Evolutionary conservation across 2,113 vertebrate genomes (phyloP).

Genomic region (Carassius carassius): DNA sequence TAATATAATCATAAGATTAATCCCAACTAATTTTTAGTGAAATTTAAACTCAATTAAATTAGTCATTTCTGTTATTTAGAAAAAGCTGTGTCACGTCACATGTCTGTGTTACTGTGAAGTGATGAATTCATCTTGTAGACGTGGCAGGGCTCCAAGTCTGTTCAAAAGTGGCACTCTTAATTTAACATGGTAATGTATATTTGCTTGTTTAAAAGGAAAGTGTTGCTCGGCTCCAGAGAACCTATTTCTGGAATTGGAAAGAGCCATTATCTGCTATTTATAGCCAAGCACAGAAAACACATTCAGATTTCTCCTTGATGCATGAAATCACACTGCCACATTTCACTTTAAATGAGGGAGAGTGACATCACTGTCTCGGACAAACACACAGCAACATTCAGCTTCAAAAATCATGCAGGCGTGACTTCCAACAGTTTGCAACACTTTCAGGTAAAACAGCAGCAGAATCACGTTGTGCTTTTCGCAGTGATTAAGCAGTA

Average conservation of each 20-base stretch:
- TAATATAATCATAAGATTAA: not conserved
- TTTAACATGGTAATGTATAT: constrained; percentile 31
- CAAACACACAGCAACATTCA: constrained; percentile 3
- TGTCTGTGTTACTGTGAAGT: not conserved
- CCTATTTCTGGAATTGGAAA: constrained; percentile 57
- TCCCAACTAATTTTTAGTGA: not conserved
- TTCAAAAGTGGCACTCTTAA: constrained; percentile 29
- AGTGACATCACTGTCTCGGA: constrained; percentile 42
- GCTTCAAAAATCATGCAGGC: constrained; percentile 13
- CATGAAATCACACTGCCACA: constrained; percentile 61
- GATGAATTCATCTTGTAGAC: not conserved
- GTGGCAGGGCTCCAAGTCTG: not conserved
- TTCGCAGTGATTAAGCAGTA: constrained; percentile 2
- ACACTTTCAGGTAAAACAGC: constrained; percentile 6
- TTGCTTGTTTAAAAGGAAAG: constrained; percentile 51
- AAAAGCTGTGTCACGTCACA: not conserved
- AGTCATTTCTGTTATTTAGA: not conserved
- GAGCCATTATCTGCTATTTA: constrained; percentile 56
- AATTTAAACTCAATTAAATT: not conserved
- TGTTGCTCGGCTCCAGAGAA: constrained; percentile 43
- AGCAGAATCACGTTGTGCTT: not conserved
- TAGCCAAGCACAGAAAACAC: constrained; percentile 56
- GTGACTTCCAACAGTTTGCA: constrained; percentile 24
- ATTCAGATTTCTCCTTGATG: constrained; percentile 49
- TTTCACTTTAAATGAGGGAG: constrained; percentile 40